phyloP scores from a whole-genome alignment of 2,797 vertebrate species.

The Coluber constrictor region DNA sequence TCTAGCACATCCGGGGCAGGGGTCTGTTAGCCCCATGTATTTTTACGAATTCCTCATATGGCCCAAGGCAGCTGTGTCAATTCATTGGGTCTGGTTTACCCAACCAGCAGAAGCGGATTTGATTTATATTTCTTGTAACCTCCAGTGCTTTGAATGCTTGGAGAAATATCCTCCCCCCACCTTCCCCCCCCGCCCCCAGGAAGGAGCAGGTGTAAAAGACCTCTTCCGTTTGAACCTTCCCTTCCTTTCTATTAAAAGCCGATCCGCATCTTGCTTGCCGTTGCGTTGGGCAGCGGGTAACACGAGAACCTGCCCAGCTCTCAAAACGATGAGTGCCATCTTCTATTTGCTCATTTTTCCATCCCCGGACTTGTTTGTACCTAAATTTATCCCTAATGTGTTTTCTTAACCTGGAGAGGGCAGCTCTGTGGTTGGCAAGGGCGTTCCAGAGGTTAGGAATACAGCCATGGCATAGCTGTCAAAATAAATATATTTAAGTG shows the following conservation, averaged over 20 bases:
- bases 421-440: not conserved
- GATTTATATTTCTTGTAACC: constrained; percentile 24
- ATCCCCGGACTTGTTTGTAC: not conserved
- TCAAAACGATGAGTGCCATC: not conserved
- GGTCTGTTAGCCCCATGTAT: constrained; percentile 33
- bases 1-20: not conserved
- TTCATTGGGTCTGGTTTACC: constrained; percentile 38
- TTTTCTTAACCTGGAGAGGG: constrained; percentile 1
- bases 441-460: not conserved
- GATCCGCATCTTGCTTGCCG: not conserved
- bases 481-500: constrained; percentile 3
- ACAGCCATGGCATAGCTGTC: not conserved
- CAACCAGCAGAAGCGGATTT: not conserved
- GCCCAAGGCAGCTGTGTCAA: constrained; percentile 41
- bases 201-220: not conserved
- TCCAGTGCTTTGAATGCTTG: not conserved
- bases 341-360: constrained; percentile 9
- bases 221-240: not conserved
- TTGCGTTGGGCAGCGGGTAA: not conserved
- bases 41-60: constrained; percentile 15
- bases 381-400: not conserved
- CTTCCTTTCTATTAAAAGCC: constrained; percentile 6
- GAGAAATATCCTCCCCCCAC: not conserved
- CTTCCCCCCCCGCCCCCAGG: not conserved
- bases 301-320: not conserved